These are phyloP conservation scores for Drosophila repletoides DNA, from an alignment of 1,140 invertebrate species.

Conservation along the genomic window DNA sequence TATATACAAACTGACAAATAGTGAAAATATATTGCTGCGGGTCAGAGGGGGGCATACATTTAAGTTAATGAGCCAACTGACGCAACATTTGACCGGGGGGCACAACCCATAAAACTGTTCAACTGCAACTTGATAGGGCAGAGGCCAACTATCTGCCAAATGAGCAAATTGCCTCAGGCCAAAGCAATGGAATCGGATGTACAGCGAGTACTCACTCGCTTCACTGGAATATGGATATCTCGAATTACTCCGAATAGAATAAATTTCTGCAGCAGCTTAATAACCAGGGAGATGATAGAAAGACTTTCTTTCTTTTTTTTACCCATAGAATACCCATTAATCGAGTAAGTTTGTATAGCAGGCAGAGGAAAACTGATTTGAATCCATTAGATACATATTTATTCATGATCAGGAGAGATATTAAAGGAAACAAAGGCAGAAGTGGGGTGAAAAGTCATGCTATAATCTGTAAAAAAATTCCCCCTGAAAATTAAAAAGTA, in stretches of 20 bases:
- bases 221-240: slow-evolving; percentile 7
- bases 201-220: background rate
- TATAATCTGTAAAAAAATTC: no score
- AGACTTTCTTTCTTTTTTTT: no score
- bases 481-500: no score
- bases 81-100: background rate
- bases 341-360: no score
- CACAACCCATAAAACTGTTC: background rate
- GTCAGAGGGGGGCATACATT: slow-evolving; percentile 15
- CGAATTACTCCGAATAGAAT: slow-evolving; percentile 27
- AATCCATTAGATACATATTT: no score
- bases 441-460: no score
- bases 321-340: no score
- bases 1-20: slow-evolving; percentile 8
- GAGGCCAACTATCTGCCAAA: slow-evolving; percentile 37
- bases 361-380: no score
- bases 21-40: slow-evolving; percentile 12
- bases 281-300: slow-evolving; percentile 34
- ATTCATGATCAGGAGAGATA: no score
- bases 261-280: slow-evolving; percentile 21
- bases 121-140: slow-evolving; percentile 14
- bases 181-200: slow-evolving; percentile 2
- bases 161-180: slow-evolving; percentile 10
- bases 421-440: no score
- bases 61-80: slow-evolving; percentile 27